Evolutionary conservation across 2,888 invertebrate species (phyloP), one percentile per base, ranked within the genome.

Genomic region (Diachrysia chrysitis): DNA sequence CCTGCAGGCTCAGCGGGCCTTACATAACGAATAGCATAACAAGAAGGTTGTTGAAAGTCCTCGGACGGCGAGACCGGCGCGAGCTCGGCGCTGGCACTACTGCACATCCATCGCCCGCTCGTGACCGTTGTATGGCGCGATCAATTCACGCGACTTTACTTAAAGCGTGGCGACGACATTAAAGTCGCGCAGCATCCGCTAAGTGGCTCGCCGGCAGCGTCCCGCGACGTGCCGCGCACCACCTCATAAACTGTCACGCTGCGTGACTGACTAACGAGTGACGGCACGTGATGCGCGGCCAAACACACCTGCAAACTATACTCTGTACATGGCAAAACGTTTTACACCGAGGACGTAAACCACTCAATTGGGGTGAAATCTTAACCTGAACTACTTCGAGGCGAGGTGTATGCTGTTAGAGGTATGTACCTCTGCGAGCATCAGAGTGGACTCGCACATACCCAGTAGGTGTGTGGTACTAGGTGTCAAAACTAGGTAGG

Each of bases 101-200:
- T 12, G 55, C 29, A 57, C 66, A 58, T 73, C 65, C 58, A 66
- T 73, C 56, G 54, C 29, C 32, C 32, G 56, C 57, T 37, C 63
- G 17, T 71, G 81, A 77, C 78, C 70, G 63, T 29, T 63, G 78
- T 58, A 68, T 70, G 51, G 78, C 60, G 59, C 66, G 57, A 73
- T 71, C 74, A 77, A 66, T 67, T 73, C 62, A 16, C 51, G 60
- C 48, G 9, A 58, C 54, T 72, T 65, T 59, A 65, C 58, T 29
- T 53, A 32, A 17, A 59, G 56, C 53, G 9, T 32, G 54, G 48
- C 51, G 54, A 51, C 53, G 37, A 63, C 61, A 66, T 71, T 62
- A 66, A 76, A 66, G 66, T 62, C 37, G 37, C 21, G 23, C 53
- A 21, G 51, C 46, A 63, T 61, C 55, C 46, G 58, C 51, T 74